Evolutionary conservation across 1,140 invertebrate genomes (phyloP).

Genomic region (Cepaea nemoralis): DNA sequence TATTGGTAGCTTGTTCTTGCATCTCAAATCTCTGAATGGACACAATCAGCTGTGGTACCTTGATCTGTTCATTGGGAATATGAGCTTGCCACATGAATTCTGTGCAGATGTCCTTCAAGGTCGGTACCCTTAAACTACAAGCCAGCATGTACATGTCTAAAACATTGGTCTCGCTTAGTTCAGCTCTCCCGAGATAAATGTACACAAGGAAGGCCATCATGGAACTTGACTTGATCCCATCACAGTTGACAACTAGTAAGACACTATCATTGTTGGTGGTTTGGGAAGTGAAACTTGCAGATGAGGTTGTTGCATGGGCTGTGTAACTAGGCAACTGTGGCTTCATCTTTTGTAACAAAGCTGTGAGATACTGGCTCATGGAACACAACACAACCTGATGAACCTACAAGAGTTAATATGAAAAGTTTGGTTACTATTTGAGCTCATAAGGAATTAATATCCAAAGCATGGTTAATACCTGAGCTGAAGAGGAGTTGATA

Average conservation of each 20-base stretch:
- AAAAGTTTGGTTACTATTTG: not conserved
- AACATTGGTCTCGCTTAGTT: conserved; percentile 32
- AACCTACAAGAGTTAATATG: conserved; percentile 27
- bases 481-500: no score
- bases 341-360: conserved; percentile 35
- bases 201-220: conserved; percentile 41
- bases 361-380: conserved; percentile 41
- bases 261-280: conserved; percentile 9
- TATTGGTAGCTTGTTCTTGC: conserved; percentile 35
- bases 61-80: conserved; percentile 21
- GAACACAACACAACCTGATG: conserved; percentile 46
- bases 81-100: conserved; percentile 36
- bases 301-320: not conserved
- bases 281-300: not conserved
- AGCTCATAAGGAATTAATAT: no score
- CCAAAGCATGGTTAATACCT: no score
- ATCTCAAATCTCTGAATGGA: conserved; percentile 35
- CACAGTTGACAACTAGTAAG: conserved; percentile 33
- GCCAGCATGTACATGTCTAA: conserved; percentile 43
- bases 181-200: conserved; percentile 42
- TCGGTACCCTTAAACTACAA: conserved; percentile 34
- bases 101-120: conserved; percentile 37
- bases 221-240: conserved; percentile 42
- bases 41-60: conserved; percentile 39
- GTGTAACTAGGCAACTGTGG: not conserved